Percentiles rank a stretch among this genome's conserved stretches.
Conservation (phyloP, 2,797 vertebrate genomes). For the Esox lucius region DNA sequence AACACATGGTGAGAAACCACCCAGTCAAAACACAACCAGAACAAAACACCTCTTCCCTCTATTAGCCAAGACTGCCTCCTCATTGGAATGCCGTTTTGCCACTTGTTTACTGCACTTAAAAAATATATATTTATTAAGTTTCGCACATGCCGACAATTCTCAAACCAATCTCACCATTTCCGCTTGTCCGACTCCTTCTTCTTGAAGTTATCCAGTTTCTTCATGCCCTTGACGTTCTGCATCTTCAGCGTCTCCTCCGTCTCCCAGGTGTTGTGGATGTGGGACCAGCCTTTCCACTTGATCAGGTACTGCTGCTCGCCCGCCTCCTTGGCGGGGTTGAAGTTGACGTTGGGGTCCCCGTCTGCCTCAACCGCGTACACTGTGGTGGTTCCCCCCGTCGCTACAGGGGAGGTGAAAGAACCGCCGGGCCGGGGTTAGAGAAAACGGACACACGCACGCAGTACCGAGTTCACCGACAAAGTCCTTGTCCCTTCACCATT, state of each 20-base stretch:
- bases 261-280: constrained; percentile 99
- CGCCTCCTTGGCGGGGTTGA: constrained; percentile 82
- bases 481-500: too few species aligned
- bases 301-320: constrained; percentile 94
- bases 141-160: too few species aligned
- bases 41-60: neutral
- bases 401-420: constrained; percentile 58
- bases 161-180: constrained; percentile 79
- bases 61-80: neutral
- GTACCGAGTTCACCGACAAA: too few species aligned
- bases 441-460: too few species aligned
- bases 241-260: constrained; percentile 94
- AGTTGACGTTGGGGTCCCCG: constrained; percentile 90
- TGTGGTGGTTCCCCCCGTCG: constrained; percentile 91
- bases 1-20: neutral
- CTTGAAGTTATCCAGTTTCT: constrained; percentile 98
- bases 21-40: neutral
- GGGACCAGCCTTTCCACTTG: constrained; percentile 99
- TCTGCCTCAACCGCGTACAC: constrained; percentile 97
- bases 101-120: neutral
- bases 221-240: constrained; percentile 98
- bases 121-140: neutral
- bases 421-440: too few species aligned
- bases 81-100: neutral
- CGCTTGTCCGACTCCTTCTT: constrained; percentile 96